phyloP scores from a whole-genome alignment of 1,140 invertebrate species.

The Cherax quadricarinatus region DNA sequence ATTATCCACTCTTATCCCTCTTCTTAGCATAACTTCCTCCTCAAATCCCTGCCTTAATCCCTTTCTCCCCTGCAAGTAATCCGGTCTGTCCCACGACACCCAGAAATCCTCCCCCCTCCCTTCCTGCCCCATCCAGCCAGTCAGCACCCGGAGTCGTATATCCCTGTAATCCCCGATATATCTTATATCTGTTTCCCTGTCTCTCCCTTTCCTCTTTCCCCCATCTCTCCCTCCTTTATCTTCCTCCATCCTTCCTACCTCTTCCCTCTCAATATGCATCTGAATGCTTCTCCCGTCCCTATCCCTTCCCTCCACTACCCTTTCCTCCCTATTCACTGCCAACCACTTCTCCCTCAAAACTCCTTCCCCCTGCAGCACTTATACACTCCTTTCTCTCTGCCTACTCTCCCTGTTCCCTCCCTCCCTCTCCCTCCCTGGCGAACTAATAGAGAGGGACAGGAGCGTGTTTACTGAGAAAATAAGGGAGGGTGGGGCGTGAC shows the following conservation, averaged over 20 bases:
- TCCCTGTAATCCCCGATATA: not conserved
- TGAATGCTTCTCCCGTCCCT: not conserved
- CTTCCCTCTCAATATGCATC: not conserved
- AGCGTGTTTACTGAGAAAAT: constrained; percentile 61
- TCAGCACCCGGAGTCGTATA: not conserved
- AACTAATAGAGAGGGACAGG: constrained; percentile 62
- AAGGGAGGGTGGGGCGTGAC: constrained; percentile 49
- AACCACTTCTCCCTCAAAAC: too few relatives aligned
- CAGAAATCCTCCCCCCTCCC: not conserved
- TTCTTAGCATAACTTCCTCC: constrained; percentile 43
- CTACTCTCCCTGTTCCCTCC: not conserved
- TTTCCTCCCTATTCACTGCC: not conserved
- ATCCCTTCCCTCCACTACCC: not conserved
- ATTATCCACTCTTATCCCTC: constrained; percentile 30
- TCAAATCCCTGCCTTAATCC: constrained; percentile 42
- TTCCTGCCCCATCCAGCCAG: not conserved
- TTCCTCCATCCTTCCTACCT: not conserved
- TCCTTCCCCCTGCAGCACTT: too few relatives aligned
- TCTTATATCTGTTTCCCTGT: not conserved
- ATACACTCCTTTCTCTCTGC: not conserved
- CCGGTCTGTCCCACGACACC: not conserved
- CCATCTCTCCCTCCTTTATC: not conserved
- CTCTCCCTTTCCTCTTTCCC: not conserved
- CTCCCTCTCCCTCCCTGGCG: constrained; percentile 6
- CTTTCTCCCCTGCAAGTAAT: not conserved